Evolutionary conservation across 2,888 invertebrate species (phyloP), one percentile per base, ranked within the genome.

Genomic region (Watsonalla binaria): DNA sequence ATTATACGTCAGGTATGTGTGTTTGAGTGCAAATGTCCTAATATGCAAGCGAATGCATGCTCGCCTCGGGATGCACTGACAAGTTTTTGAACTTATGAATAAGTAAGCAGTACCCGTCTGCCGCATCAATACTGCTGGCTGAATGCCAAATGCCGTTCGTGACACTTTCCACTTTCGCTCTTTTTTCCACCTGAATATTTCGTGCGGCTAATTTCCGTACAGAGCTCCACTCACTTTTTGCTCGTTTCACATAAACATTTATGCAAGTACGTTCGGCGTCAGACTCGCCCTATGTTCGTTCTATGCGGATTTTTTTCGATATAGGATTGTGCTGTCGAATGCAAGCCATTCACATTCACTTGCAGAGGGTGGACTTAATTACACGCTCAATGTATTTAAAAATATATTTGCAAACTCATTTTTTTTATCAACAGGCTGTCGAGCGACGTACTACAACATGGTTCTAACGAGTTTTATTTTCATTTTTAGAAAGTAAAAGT

Each of bases 21-120:
- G 37, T 37, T 11, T 11, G 42, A 11, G 42, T 42, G 42, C 42
- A 42, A 11, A 42, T 57, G 62, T 67, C 78, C 79, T 82, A 80
- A 82, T 71, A 73, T 72, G 66, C 68, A 66, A 69, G 62, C 65
- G 63, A 61, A 62, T 59, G 58, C 58, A 54, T 45, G 52, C 51
- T 45, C 47, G 46, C 51, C 33, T 62, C 66, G 62, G 70, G 66
- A 68, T 63, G 69, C 67, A 68, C 71, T 83, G 83, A 80, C 82
- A 84, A 83, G 82, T 85, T 88, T 87, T 87, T 83, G 84, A 88
- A 84, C 78, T 84, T 88, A 89, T 91, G 89, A 90, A 91, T 90
- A 89, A 90, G 71, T 90, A 78, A 91, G 74, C 57, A 69, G 68
- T 61, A 66, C 72, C 78, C 82, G 91, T 90, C 90, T 91, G 86